These are phyloP conservation scores for Leptatherina wallacei DNA, from an alignment of 2,797 vertebrate genomes.

Conservation along the genomic window DNA sequence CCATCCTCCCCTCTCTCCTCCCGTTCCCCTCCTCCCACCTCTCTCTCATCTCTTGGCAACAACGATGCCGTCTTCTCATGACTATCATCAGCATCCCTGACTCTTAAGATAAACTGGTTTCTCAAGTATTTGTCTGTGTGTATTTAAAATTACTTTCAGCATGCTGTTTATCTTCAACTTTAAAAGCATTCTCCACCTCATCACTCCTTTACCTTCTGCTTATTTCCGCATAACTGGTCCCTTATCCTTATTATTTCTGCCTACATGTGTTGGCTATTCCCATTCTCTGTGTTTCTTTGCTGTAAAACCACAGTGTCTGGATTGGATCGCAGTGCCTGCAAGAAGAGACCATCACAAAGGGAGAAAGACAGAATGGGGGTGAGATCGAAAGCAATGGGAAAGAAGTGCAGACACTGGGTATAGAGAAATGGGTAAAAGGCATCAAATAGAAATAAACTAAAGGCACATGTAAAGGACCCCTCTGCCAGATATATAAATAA, in stretches of 20 bases:
- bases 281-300: constrained; percentile 39
- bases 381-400: constrained; percentile 53
- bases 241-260: constrained; percentile 1
- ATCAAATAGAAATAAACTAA: constrained; percentile 51
- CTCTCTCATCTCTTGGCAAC: constrained; percentile 52
- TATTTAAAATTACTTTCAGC: constrained; percentile 15
- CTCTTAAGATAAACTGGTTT: constrained; percentile 16
- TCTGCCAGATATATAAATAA: constrained; percentile 19
- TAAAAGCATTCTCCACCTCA: not conserved
- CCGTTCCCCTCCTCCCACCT: constrained; percentile 18
- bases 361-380: constrained; percentile 64
- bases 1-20: constrained; percentile 9
- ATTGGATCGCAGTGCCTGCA: constrained; percentile 52
- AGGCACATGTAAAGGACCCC: constrained; percentile 24
- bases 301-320: constrained; percentile 46
- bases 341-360: constrained; percentile 43
- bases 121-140: constrained; percentile 8
- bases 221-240: constrained; percentile 2
- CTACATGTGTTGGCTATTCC: constrained; percentile 32
- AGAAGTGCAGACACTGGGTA: constrained; percentile 8
- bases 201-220: not conserved
- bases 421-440: constrained; percentile 12
- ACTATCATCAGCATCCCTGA: constrained; percentile 40
- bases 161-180: not conserved
- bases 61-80: constrained; percentile 40